Evolutionary conservation across 2,888 invertebrate genomes (phyloP), one percentile per base, ranked within the genome.

Genomic region (Graphium colonna): DNA sequence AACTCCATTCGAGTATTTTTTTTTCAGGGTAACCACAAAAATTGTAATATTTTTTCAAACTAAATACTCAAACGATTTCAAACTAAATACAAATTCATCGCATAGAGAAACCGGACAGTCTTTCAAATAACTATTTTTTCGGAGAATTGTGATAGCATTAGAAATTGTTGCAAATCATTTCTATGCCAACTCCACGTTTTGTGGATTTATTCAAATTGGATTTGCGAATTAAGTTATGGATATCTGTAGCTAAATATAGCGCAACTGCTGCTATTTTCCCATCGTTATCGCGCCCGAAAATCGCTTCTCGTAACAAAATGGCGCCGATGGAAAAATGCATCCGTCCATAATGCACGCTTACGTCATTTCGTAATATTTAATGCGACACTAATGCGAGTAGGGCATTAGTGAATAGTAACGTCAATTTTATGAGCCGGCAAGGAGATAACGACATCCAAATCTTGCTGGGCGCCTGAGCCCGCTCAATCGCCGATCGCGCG

Each of bases 371-470:
- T 77, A 86, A 86, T 67, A 71, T 71, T 69, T 75, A 81, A 82
- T 82, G 82, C 73, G 80, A 73, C 79, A 73, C 78, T 86, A 86
- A 87, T 86, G 85, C 78, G 75, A 66, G 68, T 67, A 62, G 67
- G 64, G 74, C 85, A 87, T 88, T 87, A 87, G 77, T 67, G 67
- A 71, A 65, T 73, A 71, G 73, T 84, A 80, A 86, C 80, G 77
- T 74, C 71, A 71, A 73, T 86, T 85, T 85, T 82, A 85, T 73
- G 79, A 77, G 69, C 67, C 68, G 65, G 69, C 71, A 70, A 67
- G 57, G 56, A 74, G 80, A 83, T 82, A 81, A 73, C 69, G 67
- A 62, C 67, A 53, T 67, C 68, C 68, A 67, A 75, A 73, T 74
- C 72, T 71, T 60, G 63, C 58, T 58, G 57, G 62, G 62, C 63